Conservation (phyloP, 2,113 vertebrate species). For the Platysternon megacephalum region DNA sequence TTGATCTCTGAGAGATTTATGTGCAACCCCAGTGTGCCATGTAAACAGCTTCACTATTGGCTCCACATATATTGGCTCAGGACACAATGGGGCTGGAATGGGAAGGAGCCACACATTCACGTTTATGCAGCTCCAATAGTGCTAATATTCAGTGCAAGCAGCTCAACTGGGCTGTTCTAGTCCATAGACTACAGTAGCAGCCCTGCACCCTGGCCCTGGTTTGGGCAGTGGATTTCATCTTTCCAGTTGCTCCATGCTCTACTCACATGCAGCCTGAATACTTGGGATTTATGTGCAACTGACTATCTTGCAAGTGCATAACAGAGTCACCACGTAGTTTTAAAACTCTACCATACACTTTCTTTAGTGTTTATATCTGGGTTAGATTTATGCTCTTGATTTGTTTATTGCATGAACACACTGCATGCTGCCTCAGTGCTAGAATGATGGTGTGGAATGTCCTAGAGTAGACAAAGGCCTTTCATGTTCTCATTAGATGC, state of each 20-base stretch:
- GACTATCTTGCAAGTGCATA: background rate
- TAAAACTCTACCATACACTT: background rate
- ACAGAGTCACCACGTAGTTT: no score
- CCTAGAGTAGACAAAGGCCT: background rate
- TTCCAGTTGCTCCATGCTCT: background rate
- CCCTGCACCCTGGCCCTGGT: background rate
- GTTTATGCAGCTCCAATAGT: background rate
- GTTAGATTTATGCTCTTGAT: background rate
- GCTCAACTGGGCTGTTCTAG: background rate
- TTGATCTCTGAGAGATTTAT: background rate
- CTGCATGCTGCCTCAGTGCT: background rate
- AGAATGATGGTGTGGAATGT: background rate
- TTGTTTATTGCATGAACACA: background rate
- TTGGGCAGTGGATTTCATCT: background rate
- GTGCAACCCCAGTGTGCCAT: background rate
- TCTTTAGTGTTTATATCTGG: background rate
- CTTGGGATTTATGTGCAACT: background rate
- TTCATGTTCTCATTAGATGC: background rate
- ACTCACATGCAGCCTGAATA: background rate
- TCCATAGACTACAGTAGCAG: background rate
- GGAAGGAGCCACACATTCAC: background rate
- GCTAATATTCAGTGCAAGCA: background rate
- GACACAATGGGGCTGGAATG: background rate
- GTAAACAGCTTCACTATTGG: fast-evolving
- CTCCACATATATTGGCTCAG: background rate